Percentiles rank a stretch among this genome's conserved stretches.
Conservation (phyloP, 2,888 invertebrate species). For the Temnothorax rugatulus region DNA sequence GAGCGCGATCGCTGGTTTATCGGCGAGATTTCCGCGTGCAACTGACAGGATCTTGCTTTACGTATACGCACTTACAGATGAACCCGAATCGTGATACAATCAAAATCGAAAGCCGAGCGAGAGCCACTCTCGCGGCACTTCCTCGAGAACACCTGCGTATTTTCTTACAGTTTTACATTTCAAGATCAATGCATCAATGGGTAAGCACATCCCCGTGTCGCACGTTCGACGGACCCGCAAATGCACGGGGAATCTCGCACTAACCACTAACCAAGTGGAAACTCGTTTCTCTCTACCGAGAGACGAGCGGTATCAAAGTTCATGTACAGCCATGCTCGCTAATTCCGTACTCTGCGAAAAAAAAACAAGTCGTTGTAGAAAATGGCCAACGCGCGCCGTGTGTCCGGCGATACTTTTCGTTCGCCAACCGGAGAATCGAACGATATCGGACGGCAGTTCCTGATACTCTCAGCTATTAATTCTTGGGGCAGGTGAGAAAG, state of each 20-base stretch:
- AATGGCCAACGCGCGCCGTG: not conserved
- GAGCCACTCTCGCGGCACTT: not conserved
- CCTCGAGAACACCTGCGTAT: not conserved
- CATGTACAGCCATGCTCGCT: not conserved
- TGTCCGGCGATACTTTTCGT: constrained; percentile 26
- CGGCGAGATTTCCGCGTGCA: constrained; percentile 1
- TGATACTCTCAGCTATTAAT: constrained; percentile 67
- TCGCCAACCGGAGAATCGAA: constrained; percentile 13
- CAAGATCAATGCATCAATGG: not conserved
- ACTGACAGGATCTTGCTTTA: constrained; percentile 28
- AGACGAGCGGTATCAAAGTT: constrained; percentile 17
- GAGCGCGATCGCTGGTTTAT: not conserved
- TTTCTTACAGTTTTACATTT: not conserved
- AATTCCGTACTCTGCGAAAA: constrained; percentile 19
- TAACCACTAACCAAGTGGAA: constrained; percentile 5
- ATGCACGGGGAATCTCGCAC: not conserved
- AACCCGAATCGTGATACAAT: not conserved
- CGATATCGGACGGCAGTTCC: constrained; percentile 35
- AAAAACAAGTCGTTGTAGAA: not conserved
- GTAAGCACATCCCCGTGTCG: not conserved
- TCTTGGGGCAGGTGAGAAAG: constrained; percentile 54
- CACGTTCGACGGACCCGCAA: not conserved
- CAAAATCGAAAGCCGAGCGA: not conserved
- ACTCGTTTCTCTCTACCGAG: constrained; percentile 24
- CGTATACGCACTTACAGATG: not conserved